phyloP scores from a whole-genome alignment of 2,113 vertebrate genomes.

The Bufo gargarizans region DNA sequence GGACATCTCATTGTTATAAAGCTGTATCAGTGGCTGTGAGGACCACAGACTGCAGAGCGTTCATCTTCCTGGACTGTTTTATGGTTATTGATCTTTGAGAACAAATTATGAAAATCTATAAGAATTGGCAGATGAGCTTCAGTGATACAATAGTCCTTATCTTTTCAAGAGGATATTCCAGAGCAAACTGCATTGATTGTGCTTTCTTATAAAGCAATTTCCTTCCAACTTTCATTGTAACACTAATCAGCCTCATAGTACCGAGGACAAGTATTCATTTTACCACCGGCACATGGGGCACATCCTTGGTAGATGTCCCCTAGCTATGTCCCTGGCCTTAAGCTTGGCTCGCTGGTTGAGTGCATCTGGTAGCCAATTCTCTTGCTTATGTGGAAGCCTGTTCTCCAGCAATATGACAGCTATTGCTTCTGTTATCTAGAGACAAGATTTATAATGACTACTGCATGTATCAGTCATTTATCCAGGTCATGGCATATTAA shows the following conservation, averaged over 20 bases:
- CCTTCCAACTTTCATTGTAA: background rate
- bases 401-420: background rate
- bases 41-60: background rate
- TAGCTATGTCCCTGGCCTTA: background rate
- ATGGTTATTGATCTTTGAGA: conserved; percentile 37
- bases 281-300: background rate
- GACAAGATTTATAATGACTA: background rate
- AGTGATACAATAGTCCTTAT: background rate
- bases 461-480: background rate
- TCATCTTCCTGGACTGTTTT: conserved; percentile 16
- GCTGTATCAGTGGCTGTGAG: conserved; percentile 1
- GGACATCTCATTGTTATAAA: conserved; percentile 1
- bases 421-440: background rate
- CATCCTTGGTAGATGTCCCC: no score
- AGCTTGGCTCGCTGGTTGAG: background rate
- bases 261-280: background rate
- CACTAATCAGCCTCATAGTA: background rate
- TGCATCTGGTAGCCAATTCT: background rate
- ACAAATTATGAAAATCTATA: conserved; percentile 32
- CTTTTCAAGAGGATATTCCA: background rate
- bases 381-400: background rate
- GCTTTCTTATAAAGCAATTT: background rate
- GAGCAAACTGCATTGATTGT: background rate
- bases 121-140: conserved; percentile 28
- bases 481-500: background rate